phyloP scores from a whole-genome alignment of 2,113 vertebrate genomes.

The Crocuta crocuta region DNA sequence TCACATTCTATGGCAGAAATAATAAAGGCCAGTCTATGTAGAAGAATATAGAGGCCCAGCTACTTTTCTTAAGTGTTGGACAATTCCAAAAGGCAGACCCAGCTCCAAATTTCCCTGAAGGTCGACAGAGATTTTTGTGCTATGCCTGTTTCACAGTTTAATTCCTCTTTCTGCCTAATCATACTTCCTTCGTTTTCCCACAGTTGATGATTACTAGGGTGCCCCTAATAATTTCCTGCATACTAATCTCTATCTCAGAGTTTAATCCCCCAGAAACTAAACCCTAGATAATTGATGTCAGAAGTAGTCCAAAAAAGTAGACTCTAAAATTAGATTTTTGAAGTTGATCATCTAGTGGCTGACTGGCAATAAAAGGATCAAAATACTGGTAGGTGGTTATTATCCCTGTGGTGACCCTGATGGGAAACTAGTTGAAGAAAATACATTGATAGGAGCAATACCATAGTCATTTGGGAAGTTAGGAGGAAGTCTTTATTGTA shows the following conservation, averaged over 20 bases:
- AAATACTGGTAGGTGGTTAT: neutral
- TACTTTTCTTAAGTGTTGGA: neutral
- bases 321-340: neutral
- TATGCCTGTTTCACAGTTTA: neutral
- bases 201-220: neutral
- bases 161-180: neutral
- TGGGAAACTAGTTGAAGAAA: neutral
- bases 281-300: neutral
- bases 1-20: neutral
- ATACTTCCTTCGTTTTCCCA: neutral
- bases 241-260: neutral
- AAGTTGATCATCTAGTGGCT: neutral
- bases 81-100: neutral
- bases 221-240: neutral
- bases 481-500: neutral
- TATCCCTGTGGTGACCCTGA: neutral
- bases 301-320: neutral
- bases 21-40: neutral
- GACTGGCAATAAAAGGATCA: neutral
- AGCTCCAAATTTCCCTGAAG: neutral
- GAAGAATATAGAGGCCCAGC: neutral
- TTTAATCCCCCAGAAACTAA: neutral
- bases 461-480: neutral
- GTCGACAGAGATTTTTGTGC: neutral
- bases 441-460: neutral